These are phyloP conservation scores for Drosophila atripex DNA, from an alignment of 2,888 invertebrate species.

Conservation along the genomic window DNA sequence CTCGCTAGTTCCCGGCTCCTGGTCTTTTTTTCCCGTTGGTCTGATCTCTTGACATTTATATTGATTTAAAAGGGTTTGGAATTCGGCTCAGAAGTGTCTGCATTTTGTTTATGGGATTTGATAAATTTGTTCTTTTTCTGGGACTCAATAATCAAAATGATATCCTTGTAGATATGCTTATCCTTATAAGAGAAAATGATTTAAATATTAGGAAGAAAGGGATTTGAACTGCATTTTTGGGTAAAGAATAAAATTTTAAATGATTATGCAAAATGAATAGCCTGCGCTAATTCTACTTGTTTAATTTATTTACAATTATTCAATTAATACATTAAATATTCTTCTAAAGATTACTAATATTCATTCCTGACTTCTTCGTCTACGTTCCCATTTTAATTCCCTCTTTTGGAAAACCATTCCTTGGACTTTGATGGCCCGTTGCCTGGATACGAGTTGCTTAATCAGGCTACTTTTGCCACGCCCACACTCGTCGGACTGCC, in stretches of 20 bases:
- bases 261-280: no score
- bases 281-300: no score
- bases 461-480: constrained; percentile 66
- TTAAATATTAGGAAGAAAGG: no score
- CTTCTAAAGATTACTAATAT: not conserved
- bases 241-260: no score
- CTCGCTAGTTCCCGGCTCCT: constrained; percentile 22
- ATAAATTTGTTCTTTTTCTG: not conserved
- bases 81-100: not conserved
- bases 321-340: not conserved
- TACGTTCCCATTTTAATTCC: not conserved
- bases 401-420: not conserved
- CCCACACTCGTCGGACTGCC: constrained; percentile 34
- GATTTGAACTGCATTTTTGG: no score
- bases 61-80: constrained; percentile 23
- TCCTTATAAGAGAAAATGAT: no score
- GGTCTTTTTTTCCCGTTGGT: constrained; percentile 5
- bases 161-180: no score
- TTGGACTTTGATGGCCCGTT: constrained; percentile 16
- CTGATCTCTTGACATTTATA: constrained; percentile 23
- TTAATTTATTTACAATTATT: no score
- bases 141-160: not conserved
- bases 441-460: constrained; percentile 43
- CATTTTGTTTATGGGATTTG: not conserved
- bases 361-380: not conserved